Evolutionary conservation across 2,113 vertebrate genomes (phyloP).

Genomic region (Oreotrochilus melanogaster): DNA sequence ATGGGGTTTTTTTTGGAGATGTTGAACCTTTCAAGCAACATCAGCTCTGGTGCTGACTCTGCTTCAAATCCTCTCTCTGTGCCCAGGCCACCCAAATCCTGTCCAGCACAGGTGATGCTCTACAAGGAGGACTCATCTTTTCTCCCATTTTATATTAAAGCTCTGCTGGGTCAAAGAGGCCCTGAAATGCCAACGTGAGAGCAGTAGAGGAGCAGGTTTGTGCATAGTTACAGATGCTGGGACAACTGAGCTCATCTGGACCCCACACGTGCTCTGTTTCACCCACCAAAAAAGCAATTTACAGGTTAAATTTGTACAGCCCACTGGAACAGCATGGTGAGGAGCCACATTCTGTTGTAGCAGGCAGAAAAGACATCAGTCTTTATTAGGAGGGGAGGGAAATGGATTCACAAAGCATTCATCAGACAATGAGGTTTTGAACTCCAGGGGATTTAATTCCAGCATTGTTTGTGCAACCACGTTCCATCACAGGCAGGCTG

Average conservation of each 20-base stretch:
- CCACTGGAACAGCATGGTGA: background rate
- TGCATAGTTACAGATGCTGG: background rate
- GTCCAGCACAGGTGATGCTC: background rate
- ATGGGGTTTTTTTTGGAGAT: fast-evolving
- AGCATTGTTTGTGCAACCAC: background rate
- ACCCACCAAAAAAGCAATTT: background rate
- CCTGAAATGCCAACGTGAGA: background rate
- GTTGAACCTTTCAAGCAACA: background rate
- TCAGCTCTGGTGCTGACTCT: background rate
- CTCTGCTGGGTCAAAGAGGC: background rate
- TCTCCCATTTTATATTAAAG: background rate
- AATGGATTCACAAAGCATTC: background rate
- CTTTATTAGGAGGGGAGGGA: background rate
- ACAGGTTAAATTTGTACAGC: background rate
- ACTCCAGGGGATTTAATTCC: background rate
- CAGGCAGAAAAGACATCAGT: background rate
- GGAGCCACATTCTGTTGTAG: background rate
- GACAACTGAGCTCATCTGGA: background rate
- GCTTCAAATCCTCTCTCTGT: background rate
- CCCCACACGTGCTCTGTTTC: background rate
- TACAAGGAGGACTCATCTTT: background rate
- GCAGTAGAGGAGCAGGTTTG: background rate
- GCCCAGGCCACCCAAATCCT: background rate
- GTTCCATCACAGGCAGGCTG: background rate
- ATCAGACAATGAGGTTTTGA: background rate